phyloP scores from a whole-genome alignment of 53 echinoderm and acorn worm species.

The Paracentrotus lividus region DNA sequence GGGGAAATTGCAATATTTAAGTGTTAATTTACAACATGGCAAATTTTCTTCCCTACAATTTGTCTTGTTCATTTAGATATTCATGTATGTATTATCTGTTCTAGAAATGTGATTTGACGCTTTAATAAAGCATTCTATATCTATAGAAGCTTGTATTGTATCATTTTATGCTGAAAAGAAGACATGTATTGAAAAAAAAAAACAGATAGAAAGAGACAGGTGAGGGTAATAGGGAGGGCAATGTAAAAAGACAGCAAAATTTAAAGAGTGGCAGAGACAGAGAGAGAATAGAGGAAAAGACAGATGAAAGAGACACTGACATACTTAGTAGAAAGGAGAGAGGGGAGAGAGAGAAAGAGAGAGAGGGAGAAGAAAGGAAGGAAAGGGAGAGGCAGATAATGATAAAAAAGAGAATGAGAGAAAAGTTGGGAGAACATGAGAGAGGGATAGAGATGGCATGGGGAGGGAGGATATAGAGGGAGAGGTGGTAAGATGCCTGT shows the following conservation, averaged over 20 bases:
- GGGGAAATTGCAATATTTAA: slow-evolving; percentile 22
- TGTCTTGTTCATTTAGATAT: slow-evolving; percentile 37
- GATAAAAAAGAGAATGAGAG: no score
- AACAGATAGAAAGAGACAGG: no score
- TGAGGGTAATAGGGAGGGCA: no score
- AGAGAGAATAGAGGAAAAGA: neutral
- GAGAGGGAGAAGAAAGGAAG: neutral
- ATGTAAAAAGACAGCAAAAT: neutral
- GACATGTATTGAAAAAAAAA: neutral
- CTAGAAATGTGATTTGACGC: slow-evolving; percentile 29
- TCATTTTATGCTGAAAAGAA: neutral
- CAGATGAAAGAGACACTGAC: no score
- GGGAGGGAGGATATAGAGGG: no score
- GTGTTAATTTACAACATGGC: neutral
- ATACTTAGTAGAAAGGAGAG: no score
- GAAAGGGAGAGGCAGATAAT: no score
- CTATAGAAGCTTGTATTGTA: neutral
- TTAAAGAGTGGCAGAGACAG: no score
- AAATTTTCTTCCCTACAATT: neutral
- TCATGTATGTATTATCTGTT: slow-evolving; percentile 20
- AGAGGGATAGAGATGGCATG: neutral
- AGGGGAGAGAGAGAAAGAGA: neutral
- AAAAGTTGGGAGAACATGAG: neutral
- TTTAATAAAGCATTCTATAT: slow-evolving; percentile 41
- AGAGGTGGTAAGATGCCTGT: no score